Percentiles rank a stretch among this genome's conserved stretches.
Conservation (phyloP, 2,888 invertebrate species). For the Gymnocheta viridis region DNA sequence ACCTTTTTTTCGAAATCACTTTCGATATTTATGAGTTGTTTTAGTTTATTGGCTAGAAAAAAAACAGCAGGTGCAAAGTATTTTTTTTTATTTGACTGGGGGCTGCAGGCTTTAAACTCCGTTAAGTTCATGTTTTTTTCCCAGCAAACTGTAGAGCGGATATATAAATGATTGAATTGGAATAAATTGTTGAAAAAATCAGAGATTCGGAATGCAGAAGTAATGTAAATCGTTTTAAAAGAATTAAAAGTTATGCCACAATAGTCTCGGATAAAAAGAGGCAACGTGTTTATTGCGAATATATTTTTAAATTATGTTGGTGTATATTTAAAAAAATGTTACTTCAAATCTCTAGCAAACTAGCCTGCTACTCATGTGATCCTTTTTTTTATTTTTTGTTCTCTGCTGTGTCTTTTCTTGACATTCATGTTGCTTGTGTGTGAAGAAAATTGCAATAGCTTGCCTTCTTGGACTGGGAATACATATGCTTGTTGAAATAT, state of each 20-base stretch:
- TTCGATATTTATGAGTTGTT: not conserved
- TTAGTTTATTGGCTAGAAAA: not conserved
- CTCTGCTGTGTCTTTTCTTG: too few species aligned
- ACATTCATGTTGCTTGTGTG: too few species aligned
- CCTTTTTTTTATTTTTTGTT: too few species aligned
- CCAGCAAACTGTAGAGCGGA: not conserved
- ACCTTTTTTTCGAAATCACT: not conserved
- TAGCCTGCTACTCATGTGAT: too few species aligned
- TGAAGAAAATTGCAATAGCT: too few species aligned
- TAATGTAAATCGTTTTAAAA: not conserved
- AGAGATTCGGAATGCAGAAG: not conserved
- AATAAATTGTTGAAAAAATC: not conserved
- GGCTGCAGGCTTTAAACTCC: not conserved
- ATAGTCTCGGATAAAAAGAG: not conserved
- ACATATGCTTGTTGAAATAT: too few species aligned
- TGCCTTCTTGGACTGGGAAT: too few species aligned
- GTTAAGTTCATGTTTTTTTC: not conserved
- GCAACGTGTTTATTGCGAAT: too few species aligned
- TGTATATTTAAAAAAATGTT: too few species aligned
- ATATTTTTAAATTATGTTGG: not conserved
- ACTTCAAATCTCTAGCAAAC: too few species aligned
- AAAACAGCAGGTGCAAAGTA: conserved; percentile 1
- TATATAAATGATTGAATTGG: not conserved
- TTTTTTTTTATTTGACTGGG: not conserved
- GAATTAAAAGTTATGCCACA: not conserved